Evolutionary conservation across 2,113 vertebrate species (phyloP).

Genomic region (Sitta europaea): DNA sequence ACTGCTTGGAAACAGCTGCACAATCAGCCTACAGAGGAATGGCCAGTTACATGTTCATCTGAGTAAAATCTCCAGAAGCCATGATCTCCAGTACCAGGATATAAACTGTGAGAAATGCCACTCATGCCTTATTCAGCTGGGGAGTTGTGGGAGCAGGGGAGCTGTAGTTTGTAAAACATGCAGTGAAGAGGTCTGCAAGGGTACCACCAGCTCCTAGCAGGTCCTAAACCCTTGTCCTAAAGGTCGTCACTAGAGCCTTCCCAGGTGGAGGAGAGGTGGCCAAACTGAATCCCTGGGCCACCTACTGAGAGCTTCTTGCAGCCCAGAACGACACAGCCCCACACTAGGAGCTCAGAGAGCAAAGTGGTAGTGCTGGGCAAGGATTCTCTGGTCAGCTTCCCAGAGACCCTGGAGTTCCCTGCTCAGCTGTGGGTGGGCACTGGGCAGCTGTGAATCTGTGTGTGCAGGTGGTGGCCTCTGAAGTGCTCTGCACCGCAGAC

Average conservation of each 20-base stretch:
- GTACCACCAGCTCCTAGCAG: neutral
- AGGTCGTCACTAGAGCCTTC: neutral
- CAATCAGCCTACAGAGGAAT: neutral
- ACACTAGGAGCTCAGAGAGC: neutral
- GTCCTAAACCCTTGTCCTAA: neutral
- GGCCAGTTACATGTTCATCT: neutral
- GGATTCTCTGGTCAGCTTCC: neutral
- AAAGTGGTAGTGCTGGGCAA: neutral
- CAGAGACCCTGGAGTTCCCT: neutral
- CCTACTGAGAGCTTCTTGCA: neutral
- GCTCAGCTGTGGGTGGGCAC: neutral
- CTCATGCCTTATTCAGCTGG: neutral
- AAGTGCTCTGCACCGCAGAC: neutral
- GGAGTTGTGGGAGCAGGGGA: neutral
- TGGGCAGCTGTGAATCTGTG: neutral
- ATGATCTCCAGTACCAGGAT: neutral
- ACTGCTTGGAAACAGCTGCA: neutral
- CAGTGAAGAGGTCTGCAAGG: accelerated
- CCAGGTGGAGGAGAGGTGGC: neutral
- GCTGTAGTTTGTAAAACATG: neutral
- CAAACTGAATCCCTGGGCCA: neutral
- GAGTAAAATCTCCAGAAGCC: neutral
- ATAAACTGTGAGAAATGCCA: neutral
- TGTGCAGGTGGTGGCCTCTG: neutral
- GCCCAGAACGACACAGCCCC: neutral